Percentiles rank a stretch among this genome's conserved stretches.
These are phyloP conservation scores for Drosophila bocki DNA, from an alignment of 1,140 invertebrate species.

Conservation along the genomic window DNA sequence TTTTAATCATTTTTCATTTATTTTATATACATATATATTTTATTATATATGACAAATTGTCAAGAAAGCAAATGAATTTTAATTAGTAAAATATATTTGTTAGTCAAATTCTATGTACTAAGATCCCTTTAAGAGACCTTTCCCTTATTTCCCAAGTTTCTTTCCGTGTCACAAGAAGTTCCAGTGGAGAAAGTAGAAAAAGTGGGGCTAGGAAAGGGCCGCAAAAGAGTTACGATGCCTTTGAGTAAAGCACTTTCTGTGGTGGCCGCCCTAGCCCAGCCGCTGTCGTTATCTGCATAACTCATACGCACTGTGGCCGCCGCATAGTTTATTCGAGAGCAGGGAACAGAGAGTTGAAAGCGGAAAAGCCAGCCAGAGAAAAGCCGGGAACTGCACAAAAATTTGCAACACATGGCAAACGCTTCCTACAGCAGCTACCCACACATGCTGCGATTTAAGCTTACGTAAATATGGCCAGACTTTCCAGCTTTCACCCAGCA, in stretches of 20 bases:
- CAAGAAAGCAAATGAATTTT: neutral
- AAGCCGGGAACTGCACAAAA: constrained; percentile 49
- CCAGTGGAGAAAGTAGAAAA: constrained; percentile 2
- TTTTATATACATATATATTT: neutral
- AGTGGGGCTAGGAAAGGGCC: constrained; percentile 10
- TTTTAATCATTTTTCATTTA: neutral
- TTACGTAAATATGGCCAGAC: constrained; percentile 53
- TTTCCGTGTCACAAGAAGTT: constrained; percentile 15
- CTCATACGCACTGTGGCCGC: constrained; percentile 69
- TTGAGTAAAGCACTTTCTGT: constrained; percentile 68
- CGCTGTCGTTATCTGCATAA: constrained; percentile 68
- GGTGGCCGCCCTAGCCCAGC: constrained; percentile 38
- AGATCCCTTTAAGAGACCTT: too few species aligned
- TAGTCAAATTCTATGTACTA: neutral
- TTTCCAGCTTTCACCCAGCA: constrained; percentile 21
- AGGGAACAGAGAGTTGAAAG: constrained; percentile 18
- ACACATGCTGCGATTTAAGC: constrained; percentile 56
- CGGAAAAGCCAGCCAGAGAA: neutral
- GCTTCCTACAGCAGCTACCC: constrained; percentile 15
- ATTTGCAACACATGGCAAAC: constrained; percentile 44
- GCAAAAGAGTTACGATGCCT: constrained; percentile 63
- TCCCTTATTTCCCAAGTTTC: neutral
- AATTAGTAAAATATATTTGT: neutral
- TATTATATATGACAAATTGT: too few species aligned
- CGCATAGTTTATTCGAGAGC: constrained; percentile 44